These are phyloP conservation scores for Entomobrya proxima DNA, from an alignment of 2,888 invertebrate species.

Conservation along the genomic window DNA sequence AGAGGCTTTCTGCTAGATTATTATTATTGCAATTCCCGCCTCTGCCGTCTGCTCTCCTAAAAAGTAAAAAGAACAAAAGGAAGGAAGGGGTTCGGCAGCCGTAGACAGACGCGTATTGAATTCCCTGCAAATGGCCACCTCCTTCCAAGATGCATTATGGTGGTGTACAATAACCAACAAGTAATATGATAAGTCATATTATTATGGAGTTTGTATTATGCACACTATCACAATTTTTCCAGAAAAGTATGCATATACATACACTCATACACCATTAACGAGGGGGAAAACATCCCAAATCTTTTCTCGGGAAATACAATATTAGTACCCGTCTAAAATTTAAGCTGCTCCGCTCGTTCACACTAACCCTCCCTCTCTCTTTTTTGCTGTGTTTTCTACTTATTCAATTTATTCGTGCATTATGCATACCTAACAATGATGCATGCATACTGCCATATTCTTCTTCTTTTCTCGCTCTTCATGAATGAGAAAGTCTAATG, in stretches of 20 bases:
- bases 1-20: constrained; percentile 22
- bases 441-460: neutral
- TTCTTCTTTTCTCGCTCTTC: neutral
- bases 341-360: neutral
- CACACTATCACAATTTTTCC: neutral
- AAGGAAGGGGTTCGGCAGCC: constrained; percentile 9
- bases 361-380: neutral
- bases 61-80: constrained; percentile 7
- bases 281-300: constrained; percentile 15
- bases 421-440: constrained; percentile 30
- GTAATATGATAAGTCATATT: neutral
- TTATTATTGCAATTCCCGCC: neutral
- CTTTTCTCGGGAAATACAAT: neutral
- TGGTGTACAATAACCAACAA: neutral
- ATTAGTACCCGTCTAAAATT: neutral
- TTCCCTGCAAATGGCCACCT: constrained; percentile 14
- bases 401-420: constrained; percentile 27
- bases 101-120: constrained; percentile 21
- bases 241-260: too few relatives aligned
- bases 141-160: neutral
- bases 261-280: neutral
- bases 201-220: neutral
- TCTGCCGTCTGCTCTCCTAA: neutral
- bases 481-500: constrained; percentile 40
- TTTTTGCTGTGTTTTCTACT: neutral